These are phyloP conservation scores for Myotis planiceps DNA, from an alignment of 2,797 vertebrate genomes.

Conservation along the genomic window DNA sequence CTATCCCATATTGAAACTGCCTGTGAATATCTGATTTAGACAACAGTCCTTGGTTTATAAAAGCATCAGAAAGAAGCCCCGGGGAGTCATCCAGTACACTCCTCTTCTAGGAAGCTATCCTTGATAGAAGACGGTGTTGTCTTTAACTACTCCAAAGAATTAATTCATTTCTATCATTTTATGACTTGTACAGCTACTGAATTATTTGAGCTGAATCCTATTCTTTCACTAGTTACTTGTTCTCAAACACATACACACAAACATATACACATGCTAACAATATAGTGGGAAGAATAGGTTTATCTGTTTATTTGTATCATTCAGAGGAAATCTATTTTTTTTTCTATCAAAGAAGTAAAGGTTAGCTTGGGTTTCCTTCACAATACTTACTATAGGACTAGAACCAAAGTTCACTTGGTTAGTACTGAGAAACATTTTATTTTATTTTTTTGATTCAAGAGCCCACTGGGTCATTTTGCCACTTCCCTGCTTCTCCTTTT, in stretches of 20 bases:
- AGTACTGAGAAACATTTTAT: neutral
- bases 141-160: neutral
- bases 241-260: neutral
- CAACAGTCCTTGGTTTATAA: neutral
- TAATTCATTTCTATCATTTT: neutral
- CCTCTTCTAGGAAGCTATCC: neutral
- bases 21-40: neutral
- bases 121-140: neutral
- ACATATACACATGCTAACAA: neutral
- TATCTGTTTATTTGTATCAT: neutral
- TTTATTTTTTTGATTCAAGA: neutral
- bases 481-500: neutral
- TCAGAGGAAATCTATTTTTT: neutral
- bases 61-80: neutral
- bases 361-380: constrained; percentile 38
- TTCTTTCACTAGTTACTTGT: neutral
- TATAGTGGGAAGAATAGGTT: neutral
- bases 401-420: neutral
- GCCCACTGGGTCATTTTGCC: neutral
- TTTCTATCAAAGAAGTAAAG: neutral
- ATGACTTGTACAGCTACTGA: neutral
- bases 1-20: neutral
- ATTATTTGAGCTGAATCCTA: neutral
- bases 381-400: neutral
- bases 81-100: neutral